These are phyloP conservation scores for Spinibarbus caldwelli DNA, from an alignment of 2,797 vertebrate species.

Conservation along the genomic window DNA sequence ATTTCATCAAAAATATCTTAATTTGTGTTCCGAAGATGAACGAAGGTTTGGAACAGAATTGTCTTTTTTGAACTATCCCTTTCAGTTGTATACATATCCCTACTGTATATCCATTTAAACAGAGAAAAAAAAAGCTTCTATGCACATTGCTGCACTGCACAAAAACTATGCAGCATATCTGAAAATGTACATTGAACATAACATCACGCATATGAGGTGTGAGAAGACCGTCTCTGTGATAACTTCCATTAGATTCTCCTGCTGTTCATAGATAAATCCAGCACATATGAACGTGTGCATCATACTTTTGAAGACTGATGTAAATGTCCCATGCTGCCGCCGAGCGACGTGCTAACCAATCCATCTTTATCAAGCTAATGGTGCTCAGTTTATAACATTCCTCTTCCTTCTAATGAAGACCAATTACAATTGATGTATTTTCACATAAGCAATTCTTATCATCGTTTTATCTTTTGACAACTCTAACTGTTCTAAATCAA, in stretches of 20 bases:
- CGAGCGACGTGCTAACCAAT: too few species aligned
- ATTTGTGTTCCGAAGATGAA: not conserved
- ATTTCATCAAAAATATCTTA: not conserved
- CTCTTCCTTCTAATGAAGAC: conserved; percentile 52
- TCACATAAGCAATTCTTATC: not conserved
- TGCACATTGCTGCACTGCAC: not conserved
- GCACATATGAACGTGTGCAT: not conserved
- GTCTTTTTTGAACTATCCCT: too few species aligned
- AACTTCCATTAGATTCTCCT: not conserved
- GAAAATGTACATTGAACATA: not conserved
- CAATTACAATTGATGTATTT: conserved; percentile 40
- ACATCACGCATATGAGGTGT: not conserved
- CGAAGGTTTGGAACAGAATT: too few species aligned
- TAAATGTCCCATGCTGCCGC: conserved; percentile 25
- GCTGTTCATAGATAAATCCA: conserved; percentile 1
- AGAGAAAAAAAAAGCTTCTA: not conserved
- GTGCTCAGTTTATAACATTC: conserved; percentile 51
- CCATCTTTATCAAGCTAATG: conserved; percentile 56
- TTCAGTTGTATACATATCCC: not conserved
- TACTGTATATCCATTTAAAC: not conserved
- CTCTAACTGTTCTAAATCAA: not conserved
- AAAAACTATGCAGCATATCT: not conserved
- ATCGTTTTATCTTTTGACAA: not conserved
- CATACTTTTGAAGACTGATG: conserved; percentile 51
- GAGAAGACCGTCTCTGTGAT: not conserved